Evolutionary conservation across 30 jellyfish, hydroid and myxozoan species (phyloP).

Genomic region (Aurelia aurita): DNA sequence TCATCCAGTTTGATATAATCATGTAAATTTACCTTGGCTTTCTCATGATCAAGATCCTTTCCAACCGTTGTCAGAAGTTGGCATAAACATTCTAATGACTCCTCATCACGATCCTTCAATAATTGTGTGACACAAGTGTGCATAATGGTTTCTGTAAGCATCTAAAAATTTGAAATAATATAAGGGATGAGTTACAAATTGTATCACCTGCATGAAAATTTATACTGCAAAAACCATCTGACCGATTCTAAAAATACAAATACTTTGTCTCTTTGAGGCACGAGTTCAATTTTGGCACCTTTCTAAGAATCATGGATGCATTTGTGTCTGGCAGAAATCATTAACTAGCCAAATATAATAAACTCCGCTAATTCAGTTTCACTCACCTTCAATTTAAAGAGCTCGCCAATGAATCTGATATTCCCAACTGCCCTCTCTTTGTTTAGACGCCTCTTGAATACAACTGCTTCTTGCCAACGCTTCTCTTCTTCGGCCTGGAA

Average conservation of each 20-base stretch:
- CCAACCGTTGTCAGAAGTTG: slow-evolving; percentile 90
- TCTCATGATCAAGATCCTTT: slow-evolving; percentile 80
- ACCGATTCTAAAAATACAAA: too few relatives aligned
- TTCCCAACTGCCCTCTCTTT: slow-evolving; percentile 86
- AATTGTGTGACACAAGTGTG: slow-evolving; percentile 81
- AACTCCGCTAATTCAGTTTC: not conserved
- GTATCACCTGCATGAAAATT: too few relatives aligned
- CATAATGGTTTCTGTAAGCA: slow-evolving; percentile 91
- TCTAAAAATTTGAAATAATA: slow-evolving; percentile 35
- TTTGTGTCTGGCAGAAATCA: too few relatives aligned
- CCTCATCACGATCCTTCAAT: slow-evolving; percentile 79
- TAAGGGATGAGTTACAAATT: not conserved
- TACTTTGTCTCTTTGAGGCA: too few relatives aligned
- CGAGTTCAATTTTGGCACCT: too few relatives aligned
- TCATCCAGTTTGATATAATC: too few relatives aligned
- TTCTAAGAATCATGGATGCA: too few relatives aligned
- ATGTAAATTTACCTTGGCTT: slow-evolving; percentile 97
- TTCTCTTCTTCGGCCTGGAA: slow-evolving; percentile 86
- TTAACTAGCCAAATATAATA: too few relatives aligned
- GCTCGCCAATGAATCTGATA: slow-evolving; percentile 93
- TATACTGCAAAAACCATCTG: too few relatives aligned
- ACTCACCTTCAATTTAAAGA: slow-evolving; percentile 86
- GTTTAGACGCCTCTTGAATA: slow-evolving; percentile 42
- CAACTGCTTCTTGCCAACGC: slow-evolving; percentile 84
- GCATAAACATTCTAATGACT: slow-evolving; percentile 87